Conservation (phyloP, 1,140 invertebrate genomes). For the Trachelipus rathkii region DNA sequence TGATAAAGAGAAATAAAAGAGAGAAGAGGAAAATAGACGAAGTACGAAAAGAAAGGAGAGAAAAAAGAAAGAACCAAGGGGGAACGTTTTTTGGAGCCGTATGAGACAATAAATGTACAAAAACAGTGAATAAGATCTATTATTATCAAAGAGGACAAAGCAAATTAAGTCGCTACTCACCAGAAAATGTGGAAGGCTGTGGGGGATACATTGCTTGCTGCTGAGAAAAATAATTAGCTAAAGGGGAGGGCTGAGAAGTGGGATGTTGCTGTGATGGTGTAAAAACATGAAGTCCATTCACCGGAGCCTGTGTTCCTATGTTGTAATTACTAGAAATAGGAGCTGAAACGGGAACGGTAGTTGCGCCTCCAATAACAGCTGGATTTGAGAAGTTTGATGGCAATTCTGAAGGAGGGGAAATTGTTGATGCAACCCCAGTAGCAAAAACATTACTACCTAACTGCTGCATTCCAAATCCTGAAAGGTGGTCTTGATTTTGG, state of each 20-base stretch:
- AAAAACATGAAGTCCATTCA: not conserved
- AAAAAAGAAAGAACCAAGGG: too few species aligned
- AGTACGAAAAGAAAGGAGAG: too few species aligned
- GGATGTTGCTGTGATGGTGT: not conserved
- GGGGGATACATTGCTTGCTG: not conserved
- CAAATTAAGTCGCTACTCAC: not conserved
- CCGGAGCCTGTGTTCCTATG: not conserved
- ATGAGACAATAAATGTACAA: too few species aligned
- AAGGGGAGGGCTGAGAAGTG: conserved; percentile 21
- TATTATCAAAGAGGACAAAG: too few species aligned
- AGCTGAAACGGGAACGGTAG: conserved; percentile 2
- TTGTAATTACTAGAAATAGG: not conserved
- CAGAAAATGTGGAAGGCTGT: conserved; percentile 23
- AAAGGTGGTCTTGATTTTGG: not conserved
- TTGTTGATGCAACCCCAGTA: conserved; percentile 26
- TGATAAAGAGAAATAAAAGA: too few species aligned
- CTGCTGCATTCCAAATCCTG: conserved; percentile 6
- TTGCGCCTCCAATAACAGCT: not conserved
- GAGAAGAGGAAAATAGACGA: too few species aligned
- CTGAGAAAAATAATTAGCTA: conserved; percentile 24
- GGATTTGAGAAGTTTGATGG: conserved; percentile 35
- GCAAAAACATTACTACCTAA: conserved; percentile 27
- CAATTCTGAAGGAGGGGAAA: conserved; percentile 34
- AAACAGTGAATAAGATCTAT: too few species aligned
- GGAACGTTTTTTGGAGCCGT: too few species aligned